phyloP scores from a whole-genome alignment of 2,113 vertebrate species.

The Solea senegalensis region DNA sequence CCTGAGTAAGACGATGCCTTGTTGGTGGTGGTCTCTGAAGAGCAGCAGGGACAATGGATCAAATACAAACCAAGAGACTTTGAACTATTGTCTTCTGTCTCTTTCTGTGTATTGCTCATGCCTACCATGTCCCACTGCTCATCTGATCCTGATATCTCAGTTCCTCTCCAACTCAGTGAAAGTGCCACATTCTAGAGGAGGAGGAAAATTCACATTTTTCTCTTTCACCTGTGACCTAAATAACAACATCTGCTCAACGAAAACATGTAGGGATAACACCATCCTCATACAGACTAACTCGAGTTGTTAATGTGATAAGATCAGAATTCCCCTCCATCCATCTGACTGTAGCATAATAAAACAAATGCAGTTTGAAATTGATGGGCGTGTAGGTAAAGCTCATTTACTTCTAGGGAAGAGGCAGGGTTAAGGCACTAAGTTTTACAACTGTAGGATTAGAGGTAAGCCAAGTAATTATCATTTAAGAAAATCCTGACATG shows the following conservation, averaged over 20 bases:
- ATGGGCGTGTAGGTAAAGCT: slow-evolving; percentile 39
- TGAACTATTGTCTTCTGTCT: slow-evolving; percentile 77
- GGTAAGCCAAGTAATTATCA: slow-evolving; percentile 32
- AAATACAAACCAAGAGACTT: slow-evolving; percentile 75
- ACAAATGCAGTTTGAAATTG: slow-evolving; percentile 36
- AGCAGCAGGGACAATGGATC: slow-evolving; percentile 77
- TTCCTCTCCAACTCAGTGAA: slow-evolving; percentile 57
- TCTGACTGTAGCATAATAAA: slow-evolving; percentile 41
- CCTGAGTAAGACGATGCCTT: slow-evolving; percentile 79
- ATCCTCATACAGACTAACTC: slow-evolving; percentile 13
- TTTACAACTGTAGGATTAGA: slow-evolving; percentile 36
- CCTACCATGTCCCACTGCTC: slow-evolving; percentile 45
- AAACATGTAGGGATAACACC: slow-evolving; percentile 23
- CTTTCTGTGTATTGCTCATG: slow-evolving; percentile 53
- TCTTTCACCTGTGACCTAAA: slow-evolving; percentile 50
- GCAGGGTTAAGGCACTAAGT: slow-evolving; percentile 29
- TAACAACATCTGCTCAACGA: slow-evolving; percentile 26
- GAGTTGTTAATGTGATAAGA: slow-evolving; percentile 58
- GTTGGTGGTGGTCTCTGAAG: slow-evolving; percentile 77
- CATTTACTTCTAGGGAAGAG: slow-evolving; percentile 33
- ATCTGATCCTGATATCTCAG: slow-evolving; percentile 33
- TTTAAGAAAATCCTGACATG: slow-evolving; percentile 17
- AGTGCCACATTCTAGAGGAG: slow-evolving; percentile 50
- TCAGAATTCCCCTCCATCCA: slow-evolving; percentile 58
- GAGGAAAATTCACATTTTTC: slow-evolving; percentile 37